These are phyloP conservation scores for Crocodylus rhombifer DNA, from an alignment of 2,797 vertebrate species.

Conservation along the genomic window DNA sequence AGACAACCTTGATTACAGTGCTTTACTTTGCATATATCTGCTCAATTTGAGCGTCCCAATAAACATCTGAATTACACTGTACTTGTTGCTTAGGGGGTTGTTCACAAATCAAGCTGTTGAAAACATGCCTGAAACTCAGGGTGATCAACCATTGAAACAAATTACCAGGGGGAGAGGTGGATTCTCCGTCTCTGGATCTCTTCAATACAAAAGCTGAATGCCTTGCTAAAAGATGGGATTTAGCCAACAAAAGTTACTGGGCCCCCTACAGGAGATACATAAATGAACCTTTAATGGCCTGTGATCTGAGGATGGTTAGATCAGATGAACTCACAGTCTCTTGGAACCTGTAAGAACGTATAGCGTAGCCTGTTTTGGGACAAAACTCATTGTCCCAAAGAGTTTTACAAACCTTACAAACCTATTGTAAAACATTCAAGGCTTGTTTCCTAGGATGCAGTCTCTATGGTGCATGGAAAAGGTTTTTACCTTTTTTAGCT, in stretches of 20 bases:
- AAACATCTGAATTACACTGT: not conserved
- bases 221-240: not conserved
- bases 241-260: not conserved
- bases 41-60: not conserved
- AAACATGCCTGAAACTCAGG: not conserved
- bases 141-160: not conserved
- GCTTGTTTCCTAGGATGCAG: no score
- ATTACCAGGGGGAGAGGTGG: not conserved
- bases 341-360: no score
- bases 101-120: not conserved
- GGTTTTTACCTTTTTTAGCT: no score
- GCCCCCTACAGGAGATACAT: not conserved
- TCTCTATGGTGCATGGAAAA: no score
- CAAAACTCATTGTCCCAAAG: not conserved
- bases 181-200: not conserved
- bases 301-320: not conserved
- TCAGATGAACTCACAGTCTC: not conserved
- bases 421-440: not conserved
- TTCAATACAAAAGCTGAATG: not conserved
- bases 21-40: conserved; percentile 11
- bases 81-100: not conserved
- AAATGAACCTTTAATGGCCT: not conserved
- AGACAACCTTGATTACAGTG: not conserved
- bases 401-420: not conserved
- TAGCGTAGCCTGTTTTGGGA: no score